These are phyloP conservation scores for Willisornis vidua DNA, from an alignment of 2,113 vertebrate species.

Conservation along the genomic window DNA sequence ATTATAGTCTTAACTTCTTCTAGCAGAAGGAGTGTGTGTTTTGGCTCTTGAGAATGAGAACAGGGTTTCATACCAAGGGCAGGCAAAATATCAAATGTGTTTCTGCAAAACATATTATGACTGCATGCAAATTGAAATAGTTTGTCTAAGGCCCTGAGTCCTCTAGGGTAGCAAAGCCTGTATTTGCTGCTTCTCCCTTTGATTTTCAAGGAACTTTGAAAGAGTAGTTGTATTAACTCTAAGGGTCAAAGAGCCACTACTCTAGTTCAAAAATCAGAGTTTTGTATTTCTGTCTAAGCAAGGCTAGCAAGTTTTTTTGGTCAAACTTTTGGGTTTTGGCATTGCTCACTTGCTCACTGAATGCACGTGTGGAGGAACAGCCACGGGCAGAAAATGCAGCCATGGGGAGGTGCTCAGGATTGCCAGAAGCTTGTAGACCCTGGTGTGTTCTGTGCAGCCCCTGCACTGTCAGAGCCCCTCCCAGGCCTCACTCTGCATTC, in stretches of 20 bases:
- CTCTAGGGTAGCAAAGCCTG: not conserved
- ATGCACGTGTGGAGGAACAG: fast-evolving
- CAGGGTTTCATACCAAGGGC: not conserved
- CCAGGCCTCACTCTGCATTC: not conserved
- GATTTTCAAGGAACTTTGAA: not conserved
- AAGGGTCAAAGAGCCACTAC: not conserved
- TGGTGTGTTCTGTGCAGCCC: not conserved
- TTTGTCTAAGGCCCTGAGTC: not conserved
- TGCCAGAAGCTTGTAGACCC: not conserved
- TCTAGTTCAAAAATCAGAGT: not conserved
- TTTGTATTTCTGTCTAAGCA: not conserved
- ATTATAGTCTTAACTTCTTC: constrained; percentile 8
- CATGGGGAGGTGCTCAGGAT: not conserved
- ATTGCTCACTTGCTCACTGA: not conserved
- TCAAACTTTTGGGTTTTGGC: not conserved
- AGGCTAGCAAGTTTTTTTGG: not conserved
- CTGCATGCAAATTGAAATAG: not conserved
- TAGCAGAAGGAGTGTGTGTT: constrained; percentile 13
- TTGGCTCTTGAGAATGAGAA: constrained; percentile 37
- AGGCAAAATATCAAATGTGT: constrained; percentile 22
- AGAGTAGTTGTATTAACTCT: not conserved
- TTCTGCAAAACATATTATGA: constrained; percentile 33
- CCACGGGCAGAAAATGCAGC: not conserved
- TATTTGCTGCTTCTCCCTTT: not conserved
- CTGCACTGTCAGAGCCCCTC: not conserved